Evolutionary conservation across 23 tunicate species (phyloP), one percentile per base, ranked within the genome.

Genomic region (Ascidia mentula): DNA sequence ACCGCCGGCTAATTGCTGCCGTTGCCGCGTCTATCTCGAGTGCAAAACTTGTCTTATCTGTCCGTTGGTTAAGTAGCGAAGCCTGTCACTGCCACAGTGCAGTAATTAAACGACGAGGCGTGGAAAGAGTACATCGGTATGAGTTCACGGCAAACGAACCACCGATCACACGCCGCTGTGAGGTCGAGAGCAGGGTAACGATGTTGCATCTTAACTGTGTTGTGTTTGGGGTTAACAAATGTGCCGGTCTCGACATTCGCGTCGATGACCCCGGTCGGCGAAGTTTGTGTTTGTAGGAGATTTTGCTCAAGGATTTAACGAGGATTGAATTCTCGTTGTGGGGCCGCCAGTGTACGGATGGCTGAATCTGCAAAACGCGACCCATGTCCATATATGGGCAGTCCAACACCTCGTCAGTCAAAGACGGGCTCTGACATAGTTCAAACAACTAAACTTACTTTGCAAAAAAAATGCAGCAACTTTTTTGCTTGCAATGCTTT

Each of bases 291-390:
- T 26, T 28, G 28, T 3, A 9, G 65, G 28, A 6, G 28, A 26
- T 12, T 53, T 53, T 53, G 65, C 22, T 53, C 28, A 53, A 53
- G 24, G 65, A 28, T 28, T 53, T 28, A 28, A 53, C 4, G 65
- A 53, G 24, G 65, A 53, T 53, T 53, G 65, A 53, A 53, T 53
- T 53, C 65, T 53, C 65, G 65, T 28, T 53, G 65, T 53, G 65
- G 22, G 65, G 65, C 65, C 22, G 24, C 28, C n/a, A 53, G 28
- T 26, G 7, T 9, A 53, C 65, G 65, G 65, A 9, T 53, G 65
- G 65, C 65, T 53, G 65, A 53, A 53, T 26, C 65, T 53, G 28
- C 65, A 20, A 9, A 53, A 9, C 65, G 22, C 65, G 24, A 53
- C 24, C 7, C 65, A 53, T 53, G 2, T 53, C 65, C 65, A 53